Evolutionary conservation across 2,797 vertebrate species (phyloP).

Genomic region (Hydrolagus colliei): DNA sequence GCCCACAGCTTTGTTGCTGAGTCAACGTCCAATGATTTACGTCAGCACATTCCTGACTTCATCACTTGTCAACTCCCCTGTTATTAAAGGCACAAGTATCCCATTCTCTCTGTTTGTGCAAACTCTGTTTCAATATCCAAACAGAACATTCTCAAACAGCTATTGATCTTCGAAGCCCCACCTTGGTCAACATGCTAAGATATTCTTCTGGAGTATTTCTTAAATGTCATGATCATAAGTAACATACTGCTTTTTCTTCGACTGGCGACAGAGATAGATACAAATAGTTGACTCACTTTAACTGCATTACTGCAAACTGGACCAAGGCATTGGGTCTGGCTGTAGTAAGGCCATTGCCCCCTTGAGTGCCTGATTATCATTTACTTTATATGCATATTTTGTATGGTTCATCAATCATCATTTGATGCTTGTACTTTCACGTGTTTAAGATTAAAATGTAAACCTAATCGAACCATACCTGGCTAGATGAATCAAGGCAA

Average conservation of each 20-base stretch:
- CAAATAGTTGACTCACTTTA: not conserved
- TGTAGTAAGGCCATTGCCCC: not conserved
- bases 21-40: slow-evolving; percentile 44
- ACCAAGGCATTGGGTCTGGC: not conserved
- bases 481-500: not conserved
- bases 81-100: slow-evolving; percentile 48
- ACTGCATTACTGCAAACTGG: not conserved
- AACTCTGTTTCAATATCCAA: slow-evolving; percentile 3
- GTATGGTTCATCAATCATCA: not conserved
- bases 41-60: slow-evolving; percentile 71
- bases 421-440: not conserved
- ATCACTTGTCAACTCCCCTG: slow-evolving; percentile 64
- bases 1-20: slow-evolving; percentile 57
- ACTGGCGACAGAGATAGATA: not conserved
- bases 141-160: not conserved
- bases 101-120: slow-evolving; percentile 32
- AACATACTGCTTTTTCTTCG: not conserved
- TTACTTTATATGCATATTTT: not conserved
- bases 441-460: not conserved
- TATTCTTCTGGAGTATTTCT: not conserved
- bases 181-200: not conserved
- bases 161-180: not conserved
- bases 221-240: not conserved
- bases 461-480: not conserved
- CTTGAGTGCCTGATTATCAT: not conserved